Evolutionary conservation across 2,797 vertebrate species (phyloP).

Genomic region (Hylomyscus alleni): DNA sequence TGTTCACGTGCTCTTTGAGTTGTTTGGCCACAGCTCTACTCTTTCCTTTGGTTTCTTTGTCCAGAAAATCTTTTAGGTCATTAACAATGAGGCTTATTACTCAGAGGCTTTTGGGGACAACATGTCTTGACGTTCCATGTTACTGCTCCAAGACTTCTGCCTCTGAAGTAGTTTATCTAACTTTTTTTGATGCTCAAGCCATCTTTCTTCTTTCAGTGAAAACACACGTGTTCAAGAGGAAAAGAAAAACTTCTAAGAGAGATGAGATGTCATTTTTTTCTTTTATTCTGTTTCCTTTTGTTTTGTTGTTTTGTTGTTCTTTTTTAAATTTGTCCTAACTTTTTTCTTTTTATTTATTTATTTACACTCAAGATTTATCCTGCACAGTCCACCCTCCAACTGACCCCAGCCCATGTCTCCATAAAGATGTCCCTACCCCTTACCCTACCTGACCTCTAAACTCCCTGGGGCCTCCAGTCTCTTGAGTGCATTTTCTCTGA

Average conservation of each 20-base stretch:
- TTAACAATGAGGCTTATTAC: background rate
- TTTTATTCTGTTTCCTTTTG: too few relatives aligned
- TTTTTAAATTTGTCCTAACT: background rate
- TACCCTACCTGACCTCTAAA: too few relatives aligned
- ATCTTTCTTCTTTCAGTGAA: background rate
- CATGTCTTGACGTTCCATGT: background rate
- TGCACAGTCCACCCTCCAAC: too few relatives aligned
- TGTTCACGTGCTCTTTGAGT: background rate
- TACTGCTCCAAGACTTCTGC: background rate
- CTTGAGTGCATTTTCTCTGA: too few relatives aligned
- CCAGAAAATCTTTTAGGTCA: background rate
- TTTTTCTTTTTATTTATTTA: too few relatives aligned
- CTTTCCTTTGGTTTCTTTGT: background rate
- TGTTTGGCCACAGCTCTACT: background rate
- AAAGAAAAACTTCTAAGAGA: background rate
- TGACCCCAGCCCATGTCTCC: too few relatives aligned
- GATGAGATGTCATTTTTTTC: background rate
- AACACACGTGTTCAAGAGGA: too few relatives aligned
- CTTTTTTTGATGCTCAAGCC: background rate
- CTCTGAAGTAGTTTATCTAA: background rate
- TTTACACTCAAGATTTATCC: too few relatives aligned
- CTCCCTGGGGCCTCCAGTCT: too few relatives aligned
- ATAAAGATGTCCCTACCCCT: too few relatives aligned
- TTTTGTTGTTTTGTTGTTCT: too few relatives aligned
- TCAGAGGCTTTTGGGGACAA: background rate